Evolutionary conservation across 2,113 vertebrate genomes (phyloP).

Genomic region (Anser brachyrhynchus): DNA sequence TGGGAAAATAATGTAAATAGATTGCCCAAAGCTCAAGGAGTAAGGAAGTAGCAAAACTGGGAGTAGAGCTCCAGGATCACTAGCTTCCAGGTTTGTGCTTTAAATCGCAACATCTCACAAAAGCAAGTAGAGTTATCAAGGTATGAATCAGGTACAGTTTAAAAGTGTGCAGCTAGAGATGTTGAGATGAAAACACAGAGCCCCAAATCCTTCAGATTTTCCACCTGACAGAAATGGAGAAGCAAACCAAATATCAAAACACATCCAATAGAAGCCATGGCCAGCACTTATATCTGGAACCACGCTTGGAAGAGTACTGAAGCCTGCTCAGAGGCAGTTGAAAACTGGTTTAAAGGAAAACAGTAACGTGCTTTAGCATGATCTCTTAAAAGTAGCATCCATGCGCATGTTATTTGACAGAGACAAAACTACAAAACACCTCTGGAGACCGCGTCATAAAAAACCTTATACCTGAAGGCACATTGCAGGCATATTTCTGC

Average conservation of each 20-base stretch:
- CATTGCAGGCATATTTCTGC: conserved; percentile 35
- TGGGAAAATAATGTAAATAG: conserved; percentile 35
- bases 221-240: neutral
- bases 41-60: neutral
- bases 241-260: neutral
- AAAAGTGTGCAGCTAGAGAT: neutral
- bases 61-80: neutral
- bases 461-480: conserved; percentile 22
- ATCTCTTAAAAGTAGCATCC: neutral
- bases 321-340: neutral
- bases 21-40: conserved; percentile 18
- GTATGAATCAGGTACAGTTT: neutral
- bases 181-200: neutral
- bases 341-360: neutral
- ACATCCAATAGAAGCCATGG: neutral
- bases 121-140: neutral
- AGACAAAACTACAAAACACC: neutral
- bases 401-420: neutral
- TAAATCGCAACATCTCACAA: neutral
- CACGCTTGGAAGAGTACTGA: neutral
- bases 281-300: neutral
- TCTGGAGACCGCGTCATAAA: neutral
- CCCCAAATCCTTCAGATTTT: neutral
- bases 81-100: neutral
- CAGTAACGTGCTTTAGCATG: neutral